phyloP scores from a whole-genome alignment of 2,888 invertebrate genomes.

The Venusia cambrica region DNA sequence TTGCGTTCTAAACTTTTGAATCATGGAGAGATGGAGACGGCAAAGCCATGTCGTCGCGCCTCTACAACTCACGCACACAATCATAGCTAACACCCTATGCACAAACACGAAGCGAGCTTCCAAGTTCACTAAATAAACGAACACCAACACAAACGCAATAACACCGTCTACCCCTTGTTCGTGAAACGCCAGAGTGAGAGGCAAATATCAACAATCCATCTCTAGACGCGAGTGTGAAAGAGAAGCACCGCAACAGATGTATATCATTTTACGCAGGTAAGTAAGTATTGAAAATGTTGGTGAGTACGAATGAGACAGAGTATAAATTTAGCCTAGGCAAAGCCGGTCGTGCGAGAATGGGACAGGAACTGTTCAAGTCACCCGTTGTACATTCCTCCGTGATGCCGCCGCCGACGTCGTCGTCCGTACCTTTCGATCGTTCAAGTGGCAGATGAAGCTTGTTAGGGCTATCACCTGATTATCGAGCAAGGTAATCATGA shows the following conservation, averaged over 20 bases:
- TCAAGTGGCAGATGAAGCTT: constrained; percentile 81
- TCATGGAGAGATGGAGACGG: constrained; percentile 81
- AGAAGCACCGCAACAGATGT: constrained; percentile 77
- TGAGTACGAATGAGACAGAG: constrained; percentile 70
- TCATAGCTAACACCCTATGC: constrained; percentile 69
- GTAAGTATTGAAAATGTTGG: constrained; percentile 79
- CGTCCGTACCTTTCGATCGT: constrained; percentile 81
- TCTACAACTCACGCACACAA: constrained; percentile 77
- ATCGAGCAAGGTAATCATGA: constrained; percentile 29
- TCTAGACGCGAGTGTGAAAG: constrained; percentile 47
- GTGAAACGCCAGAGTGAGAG: constrained; percentile 67
- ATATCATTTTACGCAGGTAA: constrained; percentile 81
- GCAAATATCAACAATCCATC: constrained; percentile 77
- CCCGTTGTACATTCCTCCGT: constrained; percentile 81
- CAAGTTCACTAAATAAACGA: constrained; percentile 81
- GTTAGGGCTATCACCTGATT: constrained; percentile 70
- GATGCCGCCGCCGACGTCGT: constrained; percentile 76
- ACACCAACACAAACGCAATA: constrained; percentile 76
- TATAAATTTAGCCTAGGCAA: constrained; percentile 71
- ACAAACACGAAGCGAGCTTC: constrained; percentile 78
- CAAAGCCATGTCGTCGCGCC: constrained; percentile 81
- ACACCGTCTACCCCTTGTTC: constrained; percentile 78
- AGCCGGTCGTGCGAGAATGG: constrained; percentile 69
- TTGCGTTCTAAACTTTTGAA: constrained; percentile 79
- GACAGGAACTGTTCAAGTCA: constrained; percentile 77